Evolutionary conservation across 2,888 invertebrate genomes (phyloP).

Genomic region (Hirtodrosophila confusa): DNA sequence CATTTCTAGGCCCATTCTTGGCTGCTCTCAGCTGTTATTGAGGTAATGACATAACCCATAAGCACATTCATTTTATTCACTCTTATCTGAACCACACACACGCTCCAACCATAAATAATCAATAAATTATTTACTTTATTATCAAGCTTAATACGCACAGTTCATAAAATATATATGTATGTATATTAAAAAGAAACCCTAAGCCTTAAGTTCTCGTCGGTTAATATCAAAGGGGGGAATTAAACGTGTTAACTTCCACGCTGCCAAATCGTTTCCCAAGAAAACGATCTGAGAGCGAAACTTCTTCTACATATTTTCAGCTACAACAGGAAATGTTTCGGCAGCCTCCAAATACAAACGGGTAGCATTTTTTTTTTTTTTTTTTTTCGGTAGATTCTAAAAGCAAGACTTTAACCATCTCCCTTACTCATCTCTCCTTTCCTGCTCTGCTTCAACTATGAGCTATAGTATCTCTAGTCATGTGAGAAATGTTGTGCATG

Average conservation of each 20-base stretch:
- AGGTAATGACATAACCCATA: constrained; percentile 44
- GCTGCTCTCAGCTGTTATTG: constrained; percentile 35
- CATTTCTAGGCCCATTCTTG: constrained; percentile 36
- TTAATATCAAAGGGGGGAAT: constrained; percentile 42
- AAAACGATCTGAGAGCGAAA: constrained; percentile 32
- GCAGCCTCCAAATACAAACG: constrained; percentile 47
- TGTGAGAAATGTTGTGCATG: constrained; percentile 79
- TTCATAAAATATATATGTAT: constrained; percentile 41
- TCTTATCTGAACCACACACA: constrained; percentile 39
- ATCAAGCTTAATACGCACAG: constrained; percentile 45
- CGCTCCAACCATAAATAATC: constrained; percentile 35
- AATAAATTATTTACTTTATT: constrained; percentile 68
- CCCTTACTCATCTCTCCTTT: constrained; percentile 1
- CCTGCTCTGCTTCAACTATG: constrained; percentile 24
- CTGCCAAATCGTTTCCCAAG: constrained; percentile 66
- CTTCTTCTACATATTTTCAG: constrained; percentile 24
- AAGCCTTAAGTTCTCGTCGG: constrained; percentile 31
- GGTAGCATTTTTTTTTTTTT: not conserved
- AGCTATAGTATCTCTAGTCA: constrained; percentile 51
- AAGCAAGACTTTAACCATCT: constrained; percentile 13
- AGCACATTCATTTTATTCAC: constrained; percentile 43
- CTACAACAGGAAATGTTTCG: constrained; percentile 71
- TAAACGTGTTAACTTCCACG: constrained; percentile 46
- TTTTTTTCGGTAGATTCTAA: constrained; percentile 66
- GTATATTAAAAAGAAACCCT: constrained; percentile 6